phyloP scores from a whole-genome alignment of 2,888 invertebrate genomes.

The Actias luna region DNA sequence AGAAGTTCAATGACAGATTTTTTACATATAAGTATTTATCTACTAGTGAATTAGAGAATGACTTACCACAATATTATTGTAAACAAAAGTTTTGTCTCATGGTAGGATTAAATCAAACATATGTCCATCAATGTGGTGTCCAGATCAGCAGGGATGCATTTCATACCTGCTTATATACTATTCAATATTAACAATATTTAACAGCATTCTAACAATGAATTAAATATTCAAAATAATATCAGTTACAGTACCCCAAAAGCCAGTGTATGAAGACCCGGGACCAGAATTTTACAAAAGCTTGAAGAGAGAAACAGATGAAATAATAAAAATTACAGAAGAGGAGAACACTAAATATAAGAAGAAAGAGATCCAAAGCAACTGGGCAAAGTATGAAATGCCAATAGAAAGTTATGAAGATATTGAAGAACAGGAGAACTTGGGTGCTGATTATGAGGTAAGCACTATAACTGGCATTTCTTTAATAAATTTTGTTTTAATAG shows the following conservation, averaged over 20 bases:
- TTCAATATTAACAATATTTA: background rate
- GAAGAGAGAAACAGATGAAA: slow-evolving; percentile 72
- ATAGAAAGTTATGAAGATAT: slow-evolving; percentile 72
- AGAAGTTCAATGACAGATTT: too few relatives aligned
- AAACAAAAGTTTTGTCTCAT: too few relatives aligned
- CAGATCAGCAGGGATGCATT: background rate
- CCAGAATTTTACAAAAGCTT: slow-evolving; percentile 68
- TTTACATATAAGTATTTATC: too few relatives aligned
- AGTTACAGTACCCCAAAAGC: slow-evolving; percentile 55
- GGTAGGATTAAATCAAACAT: too few relatives aligned
- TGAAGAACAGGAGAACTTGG: slow-evolving; percentile 67
- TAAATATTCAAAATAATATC: slow-evolving; percentile 2
- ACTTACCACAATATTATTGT: too few relatives aligned
- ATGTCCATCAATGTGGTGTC: too few relatives aligned
- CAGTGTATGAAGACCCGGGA: slow-evolving; percentile 56
- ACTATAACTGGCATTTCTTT: background rate
- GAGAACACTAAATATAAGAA: slow-evolving; percentile 70
- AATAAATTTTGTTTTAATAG: too few relatives aligned
- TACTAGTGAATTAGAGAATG: too few relatives aligned
- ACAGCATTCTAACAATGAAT: background rate
- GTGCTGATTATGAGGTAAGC: slow-evolving; percentile 75
- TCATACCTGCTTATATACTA: background rate
- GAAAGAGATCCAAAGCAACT: slow-evolving; percentile 76
- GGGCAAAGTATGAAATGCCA: slow-evolving; percentile 76
- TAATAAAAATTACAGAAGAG: slow-evolving; percentile 72